These are phyloP conservation scores for Strigops habroptila DNA, from an alignment of 2,113 vertebrate species.

Conservation along the genomic window DNA sequence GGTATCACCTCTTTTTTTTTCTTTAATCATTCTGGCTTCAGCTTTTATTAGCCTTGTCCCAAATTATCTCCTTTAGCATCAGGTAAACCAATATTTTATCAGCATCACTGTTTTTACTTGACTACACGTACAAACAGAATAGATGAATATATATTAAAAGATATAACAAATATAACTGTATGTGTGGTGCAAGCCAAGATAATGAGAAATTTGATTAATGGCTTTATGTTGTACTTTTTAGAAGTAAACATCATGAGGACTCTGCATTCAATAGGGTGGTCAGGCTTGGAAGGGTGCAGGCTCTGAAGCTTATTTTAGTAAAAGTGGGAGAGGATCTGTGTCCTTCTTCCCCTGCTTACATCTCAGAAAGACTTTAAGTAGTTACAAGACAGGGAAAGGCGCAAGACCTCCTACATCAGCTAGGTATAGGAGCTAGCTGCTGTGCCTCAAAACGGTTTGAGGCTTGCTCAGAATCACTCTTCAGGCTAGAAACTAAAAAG, in stretches of 20 bases:
- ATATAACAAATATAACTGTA: neutral
- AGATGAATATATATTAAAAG: slow-evolving; percentile 41
- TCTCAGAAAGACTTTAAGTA: neutral
- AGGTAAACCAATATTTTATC: slow-evolving; percentile 1
- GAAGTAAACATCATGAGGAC: neutral
- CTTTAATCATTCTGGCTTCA: neutral
- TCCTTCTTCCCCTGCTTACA: neutral
- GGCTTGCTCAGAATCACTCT: neutral
- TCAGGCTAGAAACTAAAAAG: neutral
- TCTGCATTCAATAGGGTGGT: neutral
- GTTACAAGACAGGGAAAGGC: neutral
- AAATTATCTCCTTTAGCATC: neutral
- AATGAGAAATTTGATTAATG: slow-evolving; percentile 1
- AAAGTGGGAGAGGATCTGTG: neutral
- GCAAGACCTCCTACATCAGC: accelerated
- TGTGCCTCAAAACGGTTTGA: neutral
- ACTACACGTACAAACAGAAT: neutral
- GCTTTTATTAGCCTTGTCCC: neutral
- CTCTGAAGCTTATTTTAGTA: neutral
- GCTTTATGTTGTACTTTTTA: neutral
- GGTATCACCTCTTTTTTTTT: neutral
- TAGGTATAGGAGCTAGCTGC: neutral
- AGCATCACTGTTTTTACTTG: neutral
- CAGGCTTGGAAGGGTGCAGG: neutral
- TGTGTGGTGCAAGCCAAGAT: neutral